Evolutionary conservation across 1,140 invertebrate species (phyloP).

Genomic region (Lepidostoma basale): DNA sequence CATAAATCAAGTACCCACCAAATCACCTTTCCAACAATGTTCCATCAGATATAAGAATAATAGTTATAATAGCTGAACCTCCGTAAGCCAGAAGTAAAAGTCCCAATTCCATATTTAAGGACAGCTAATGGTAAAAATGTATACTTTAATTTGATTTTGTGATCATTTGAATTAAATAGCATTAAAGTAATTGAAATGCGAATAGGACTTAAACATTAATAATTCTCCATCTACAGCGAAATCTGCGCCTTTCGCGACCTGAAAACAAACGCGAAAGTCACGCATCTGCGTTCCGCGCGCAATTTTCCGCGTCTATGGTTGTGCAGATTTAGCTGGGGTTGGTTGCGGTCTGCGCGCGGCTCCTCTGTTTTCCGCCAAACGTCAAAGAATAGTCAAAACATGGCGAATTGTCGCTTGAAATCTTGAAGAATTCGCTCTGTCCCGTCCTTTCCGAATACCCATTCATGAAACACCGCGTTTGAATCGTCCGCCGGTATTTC

Average conservation of each 20-base stretch:
- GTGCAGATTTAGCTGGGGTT: constrained; percentile 8
- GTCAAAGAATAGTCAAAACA: constrained; percentile 33
- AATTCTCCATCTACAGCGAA: constrained; percentile 4
- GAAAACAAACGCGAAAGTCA: no score
- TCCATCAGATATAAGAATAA: no score
- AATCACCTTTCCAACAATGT: no score
- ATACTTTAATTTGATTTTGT: no score
- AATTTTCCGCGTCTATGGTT: constrained; percentile 13
- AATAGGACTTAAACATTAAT: no score
- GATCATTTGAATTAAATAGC: no score
- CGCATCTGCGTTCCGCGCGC: constrained; percentile 11
- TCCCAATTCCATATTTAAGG: no score
- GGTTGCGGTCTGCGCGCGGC: constrained; percentile 50
- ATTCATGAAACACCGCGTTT: constrained; percentile 15
- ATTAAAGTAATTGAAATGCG: no score
- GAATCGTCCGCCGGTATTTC: not conserved
- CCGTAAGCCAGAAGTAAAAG: no score
- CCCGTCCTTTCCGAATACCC: constrained; percentile 5
- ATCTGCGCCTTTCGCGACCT: not conserved
- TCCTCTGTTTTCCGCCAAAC: constrained; percentile 38
- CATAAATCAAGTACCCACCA: no score
- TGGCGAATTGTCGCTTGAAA: constrained; percentile 28
- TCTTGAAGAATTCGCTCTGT: not conserved
- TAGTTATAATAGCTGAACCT: no score
- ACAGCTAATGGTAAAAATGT: no score